Base-by-base conservation (phyloP, 1,140 invertebrate species). In the Drosophila hydei region DNA sequence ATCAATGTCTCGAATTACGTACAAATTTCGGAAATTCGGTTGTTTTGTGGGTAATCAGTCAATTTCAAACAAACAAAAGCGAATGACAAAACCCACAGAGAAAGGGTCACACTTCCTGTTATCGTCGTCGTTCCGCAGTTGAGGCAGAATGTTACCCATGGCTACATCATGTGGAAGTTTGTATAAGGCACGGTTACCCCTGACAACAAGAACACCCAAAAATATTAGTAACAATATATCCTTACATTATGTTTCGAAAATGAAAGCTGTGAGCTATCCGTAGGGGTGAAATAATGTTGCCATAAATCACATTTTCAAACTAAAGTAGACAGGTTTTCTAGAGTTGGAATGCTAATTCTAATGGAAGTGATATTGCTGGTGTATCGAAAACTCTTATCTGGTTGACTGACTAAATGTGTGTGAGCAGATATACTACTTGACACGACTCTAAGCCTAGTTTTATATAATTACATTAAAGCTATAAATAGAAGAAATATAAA, bases 31-130 rank as follows among this genome's bases (percentile, higher is more conserved):
- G 27, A 89, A 84, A 89, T 84, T 89, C 72, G 54, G 79, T 79
- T 84, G 73, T 84, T 89, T 89, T 89, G 85, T 84, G 85, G 84
- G 79, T 72, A 89, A 89, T 89, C 85, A 84, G 85, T 89, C 85
- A 89, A 84, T 80, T 89, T 89, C 72, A 80, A 63, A 36, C 74
- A 80, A 89, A 89, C 74, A 84, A 42, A 16, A 14, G 36, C 36
- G 36, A 38, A 14, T 38, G 36, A 38, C 4, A 14, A 79, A 68
- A 72, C 48, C 33, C 23, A 60, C 69, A 43, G 42, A 9, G 60
- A 67, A 68, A 47, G 69, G 69, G 54, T 72, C 50, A 14, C 30
- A 60, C 33, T 68, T 72, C 40, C 42, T 30, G 9, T 19, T 9
- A 14, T n/a, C 7, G 8, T 14, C 14, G n/a, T n/a, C 14, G 19